A percentile compares a stretch with the other conserved stretches of the same genome.
Evolutionary conservation across 2,797 vertebrate genomes (phyloP).

Genomic region (Setipinna tenuifilis): DNA sequence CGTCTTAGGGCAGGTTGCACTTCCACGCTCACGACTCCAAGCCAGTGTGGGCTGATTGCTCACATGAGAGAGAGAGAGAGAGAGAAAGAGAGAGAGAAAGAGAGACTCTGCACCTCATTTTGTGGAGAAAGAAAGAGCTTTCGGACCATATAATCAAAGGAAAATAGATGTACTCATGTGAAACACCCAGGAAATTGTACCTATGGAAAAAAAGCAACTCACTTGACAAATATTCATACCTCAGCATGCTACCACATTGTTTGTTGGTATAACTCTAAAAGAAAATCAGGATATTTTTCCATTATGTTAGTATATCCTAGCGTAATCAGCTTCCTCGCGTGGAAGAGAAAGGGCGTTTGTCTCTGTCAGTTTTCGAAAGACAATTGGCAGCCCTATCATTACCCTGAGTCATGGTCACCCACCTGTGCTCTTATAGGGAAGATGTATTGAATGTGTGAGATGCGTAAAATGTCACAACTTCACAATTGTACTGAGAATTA

Average conservation of each 20-base stretch:
- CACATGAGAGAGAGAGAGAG: neutral
- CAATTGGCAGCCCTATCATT: too few species aligned
- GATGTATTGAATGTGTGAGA: too few species aligned
- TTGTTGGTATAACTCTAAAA: too few species aligned
- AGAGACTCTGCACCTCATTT: neutral
- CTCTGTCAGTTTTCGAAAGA: too few species aligned
- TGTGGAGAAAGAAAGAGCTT: neutral
- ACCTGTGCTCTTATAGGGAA: too few species aligned
- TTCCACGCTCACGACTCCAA: slow-evolving; percentile 51
- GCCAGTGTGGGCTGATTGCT: neutral
- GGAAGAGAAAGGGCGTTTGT: too few species aligned
- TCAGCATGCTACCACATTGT: neutral
- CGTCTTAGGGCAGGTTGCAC: slow-evolving; percentile 66
- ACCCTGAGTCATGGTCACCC: too few species aligned
- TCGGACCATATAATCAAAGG: neutral
- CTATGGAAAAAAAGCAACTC: neutral
- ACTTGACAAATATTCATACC: neutral
- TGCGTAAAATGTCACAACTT: too few species aligned
- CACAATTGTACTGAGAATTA: too few species aligned
- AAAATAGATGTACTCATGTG: neutral
- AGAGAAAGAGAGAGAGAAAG: neutral
- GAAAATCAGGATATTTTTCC: too few species aligned
- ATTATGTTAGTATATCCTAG: too few species aligned
- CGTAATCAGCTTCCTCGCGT: too few species aligned
- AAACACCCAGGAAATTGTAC: neutral